Evolutionary conservation across 2,113 vertebrate species (phyloP), one percentile per base, ranked within the genome.

Genomic region (Pandion haliaetus): DNA sequence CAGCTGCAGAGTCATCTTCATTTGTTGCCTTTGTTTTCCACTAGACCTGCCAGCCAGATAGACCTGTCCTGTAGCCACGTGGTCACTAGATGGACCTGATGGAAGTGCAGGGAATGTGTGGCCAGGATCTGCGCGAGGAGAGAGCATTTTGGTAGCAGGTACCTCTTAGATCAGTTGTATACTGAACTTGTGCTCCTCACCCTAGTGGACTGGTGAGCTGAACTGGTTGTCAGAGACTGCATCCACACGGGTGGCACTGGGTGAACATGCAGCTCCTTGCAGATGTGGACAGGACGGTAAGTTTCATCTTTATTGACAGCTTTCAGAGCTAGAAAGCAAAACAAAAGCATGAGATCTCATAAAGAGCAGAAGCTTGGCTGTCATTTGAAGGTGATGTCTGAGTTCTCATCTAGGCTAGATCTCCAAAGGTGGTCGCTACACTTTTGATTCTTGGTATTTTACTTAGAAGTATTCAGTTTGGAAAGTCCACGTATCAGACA

Each of bases 11-110:
- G 25, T 25, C 20, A 40, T 31, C 32, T 74, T 71, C 4, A 32
- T 82, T 77, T 52, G 7, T 36, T 87, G n/a, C 28, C 8, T 91
- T 84, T 78, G 38, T 85, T 95, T 85, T 67, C 32, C 57, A 28
- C 25, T 25, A 55, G 38, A 49, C 58, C 32, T 74, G 38, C 69
- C 31, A 82, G 59, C 9, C 38, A 76, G 50, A 83, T 26, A 2
- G 4, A 55, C 32, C n/a, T 55, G 44, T 55, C 24, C 44, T 59
- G 54, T 54, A 25, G 65, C 45, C 49, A 40, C 0, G 0, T 58
- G 58, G 28, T 34, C 34, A 36, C 38, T 24, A 57, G 36, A 61
- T n/a, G 0, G 2, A 36, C 54, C 32, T 38, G 52, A 29, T 67
- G 38, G 34, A 92, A 78, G 15, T 20, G 11, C 0, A 1, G 18